Conservation (phyloP, 2,113 vertebrate species). For the Nyctereutes procyonoides region DNA sequence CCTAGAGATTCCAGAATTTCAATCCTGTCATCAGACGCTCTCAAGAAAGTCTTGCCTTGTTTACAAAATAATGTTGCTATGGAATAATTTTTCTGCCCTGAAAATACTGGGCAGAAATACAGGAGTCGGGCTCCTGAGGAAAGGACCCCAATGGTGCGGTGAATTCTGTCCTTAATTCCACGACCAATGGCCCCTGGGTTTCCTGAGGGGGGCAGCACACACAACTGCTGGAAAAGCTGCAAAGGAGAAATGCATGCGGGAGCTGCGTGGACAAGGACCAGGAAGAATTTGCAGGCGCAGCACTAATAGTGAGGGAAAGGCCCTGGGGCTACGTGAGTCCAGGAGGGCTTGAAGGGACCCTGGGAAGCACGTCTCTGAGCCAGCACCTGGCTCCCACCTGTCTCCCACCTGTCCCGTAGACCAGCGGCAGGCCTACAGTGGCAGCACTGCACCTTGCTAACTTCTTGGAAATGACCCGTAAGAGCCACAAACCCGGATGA, state of each 20-base stretch:
- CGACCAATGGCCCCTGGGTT: neutral
- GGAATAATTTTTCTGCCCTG: neutral
- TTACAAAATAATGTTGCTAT: neutral
- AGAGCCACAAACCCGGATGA: neutral
- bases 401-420: neutral
- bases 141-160: neutral
- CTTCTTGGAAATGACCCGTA: neutral
- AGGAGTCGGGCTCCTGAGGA: neutral
- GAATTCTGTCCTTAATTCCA: neutral
- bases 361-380: neutral
- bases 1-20: neutral
- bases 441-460: neutral
- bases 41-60: neutral
- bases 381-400: neutral
- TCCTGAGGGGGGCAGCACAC: conserved; percentile 34
- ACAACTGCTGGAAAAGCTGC: neutral
- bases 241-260: neutral
- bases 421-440: too few relatives aligned
- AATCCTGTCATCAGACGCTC: neutral
- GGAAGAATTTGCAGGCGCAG: neutral
- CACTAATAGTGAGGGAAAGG: neutral
- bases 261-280: too few relatives aligned
- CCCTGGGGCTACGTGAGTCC: neutral
- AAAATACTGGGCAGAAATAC: neutral
- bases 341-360: neutral